Conservation (phyloP, 1,140 invertebrate genomes). For the Microplitis demolitor region DNA sequence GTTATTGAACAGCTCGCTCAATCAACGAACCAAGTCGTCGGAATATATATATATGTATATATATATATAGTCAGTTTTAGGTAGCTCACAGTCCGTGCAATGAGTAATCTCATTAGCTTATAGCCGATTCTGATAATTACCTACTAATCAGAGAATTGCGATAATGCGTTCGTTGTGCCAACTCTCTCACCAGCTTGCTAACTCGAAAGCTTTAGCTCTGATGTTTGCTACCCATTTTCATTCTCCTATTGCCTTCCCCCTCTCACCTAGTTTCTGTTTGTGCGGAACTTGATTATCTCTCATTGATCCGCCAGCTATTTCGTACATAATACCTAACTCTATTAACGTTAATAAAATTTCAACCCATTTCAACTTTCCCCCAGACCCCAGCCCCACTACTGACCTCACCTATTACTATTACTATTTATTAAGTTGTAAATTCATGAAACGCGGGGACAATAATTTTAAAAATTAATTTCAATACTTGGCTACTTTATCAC, state of each 20-base stretch:
- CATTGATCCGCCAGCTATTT: constrained; percentile 39
- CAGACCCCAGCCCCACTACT: too few relatives aligned
- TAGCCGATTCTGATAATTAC: constrained; percentile 51
- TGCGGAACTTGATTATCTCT: constrained; percentile 43
- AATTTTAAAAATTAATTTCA: background rate
- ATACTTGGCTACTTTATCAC: background rate
- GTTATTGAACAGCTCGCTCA: constrained; percentile 44
- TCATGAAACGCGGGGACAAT: background rate
- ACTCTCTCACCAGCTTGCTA: too few relatives aligned
- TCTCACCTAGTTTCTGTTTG: background rate
- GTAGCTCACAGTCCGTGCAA: constrained; percentile 19
- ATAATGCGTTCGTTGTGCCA: constrained; percentile 41
- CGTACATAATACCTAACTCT: background rate
- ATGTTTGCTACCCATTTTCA: background rate
- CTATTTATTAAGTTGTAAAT: too few relatives aligned
- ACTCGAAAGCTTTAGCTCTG: background rate
- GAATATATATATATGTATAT: constrained; percentile 31
- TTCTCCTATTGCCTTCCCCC: background rate
- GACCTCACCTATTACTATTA: too few relatives aligned
- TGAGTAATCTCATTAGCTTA: constrained; percentile 52
- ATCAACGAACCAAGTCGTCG: constrained; percentile 49
- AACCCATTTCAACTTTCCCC: background rate
- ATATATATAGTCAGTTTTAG: background rate
- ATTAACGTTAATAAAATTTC: background rate
- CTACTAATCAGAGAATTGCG: constrained; percentile 55